Evolutionary conservation across 1,140 invertebrate genomes (phyloP), one percentile per base, ranked within the genome.

Genomic region (Heliothis virescens): DNA sequence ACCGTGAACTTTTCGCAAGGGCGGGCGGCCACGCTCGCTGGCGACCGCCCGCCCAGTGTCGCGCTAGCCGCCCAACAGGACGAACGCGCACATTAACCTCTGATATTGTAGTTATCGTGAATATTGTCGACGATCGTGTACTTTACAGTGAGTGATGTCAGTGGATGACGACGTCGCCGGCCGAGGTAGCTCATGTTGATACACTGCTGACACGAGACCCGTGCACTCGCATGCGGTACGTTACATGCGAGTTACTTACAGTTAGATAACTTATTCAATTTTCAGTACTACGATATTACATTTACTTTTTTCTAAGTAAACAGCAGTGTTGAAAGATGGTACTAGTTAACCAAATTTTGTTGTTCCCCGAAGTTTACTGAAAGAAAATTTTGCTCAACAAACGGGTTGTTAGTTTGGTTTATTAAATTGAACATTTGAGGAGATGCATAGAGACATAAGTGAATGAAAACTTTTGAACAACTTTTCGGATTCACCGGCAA

Each of bases 1-100:
- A 84, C 89, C 90, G 86, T 93, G 92, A 94, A 94, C 92, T 93
- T 90, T 82, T 82, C 85, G 89, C 87, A 90, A 93, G 90, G 92
- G 91, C 90, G 89, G 80, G 53, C 53, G 62, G 69, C 62, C 53
- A 47, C 53, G 74, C 3, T 41, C 34, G 34, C 34, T 7, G 34
- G 34, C 53, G 55, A 78, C 86, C 90, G 89, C 89, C 89, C 91
- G 89, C 90, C 91, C 91, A 93, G 92, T 94, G 84, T 83, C 86
- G 87, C 86, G 88, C 82, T 69, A 85, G 82, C 89, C 91, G 88
- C 86, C 87, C 88, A 80, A 83, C 82, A 77, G 63, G 80, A 75
- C 85, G 82, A 82, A 86, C 91, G 91, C 85, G 83, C 84, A 60
- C 82, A 71, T 69, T 62, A 48, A 76, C 55, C 26, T 21, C 26